These are phyloP conservation scores for Ceramica pisi DNA, from an alignment of 2,888 invertebrate genomes.

Conservation along the genomic window DNA sequence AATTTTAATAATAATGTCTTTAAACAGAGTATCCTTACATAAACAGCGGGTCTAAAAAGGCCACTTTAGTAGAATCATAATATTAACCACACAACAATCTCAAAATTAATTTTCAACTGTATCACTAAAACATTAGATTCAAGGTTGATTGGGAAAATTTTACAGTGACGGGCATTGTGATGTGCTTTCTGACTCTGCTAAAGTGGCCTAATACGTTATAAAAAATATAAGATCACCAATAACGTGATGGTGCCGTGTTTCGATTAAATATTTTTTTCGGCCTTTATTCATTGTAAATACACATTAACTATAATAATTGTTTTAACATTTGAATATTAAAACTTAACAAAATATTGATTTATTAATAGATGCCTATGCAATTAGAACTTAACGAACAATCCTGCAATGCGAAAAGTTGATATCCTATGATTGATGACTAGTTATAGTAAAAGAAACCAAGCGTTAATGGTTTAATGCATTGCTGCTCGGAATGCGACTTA, in stretches of 20 bases:
- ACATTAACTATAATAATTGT: background rate
- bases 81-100: no score
- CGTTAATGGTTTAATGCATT: background rate
- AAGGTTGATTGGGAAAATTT: no score
- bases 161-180: no score
- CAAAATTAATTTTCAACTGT: no score
- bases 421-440: background rate
- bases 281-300: background rate
- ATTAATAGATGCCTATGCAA: constrained; percentile 24
- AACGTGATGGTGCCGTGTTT: no score
- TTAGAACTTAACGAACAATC: constrained; percentile 3
- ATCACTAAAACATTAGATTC: no score
- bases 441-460: background rate
- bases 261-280: no score
- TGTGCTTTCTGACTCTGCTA: no score
- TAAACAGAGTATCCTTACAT: background rate
- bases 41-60: no score
- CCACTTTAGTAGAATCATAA: no score
- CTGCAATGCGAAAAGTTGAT: constrained; percentile 35
- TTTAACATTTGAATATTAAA: background rate
- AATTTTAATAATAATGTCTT: background rate
- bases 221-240: background rate
- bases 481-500: background rate
- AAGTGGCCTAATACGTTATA: no score
- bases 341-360: background rate